A percentile compares a stretch with the other conserved stretches of the same genome.
Evolutionary conservation across 92 coral and sea anemone species (phyloP).

Genomic region (Hydrozoanthus gracilis): DNA sequence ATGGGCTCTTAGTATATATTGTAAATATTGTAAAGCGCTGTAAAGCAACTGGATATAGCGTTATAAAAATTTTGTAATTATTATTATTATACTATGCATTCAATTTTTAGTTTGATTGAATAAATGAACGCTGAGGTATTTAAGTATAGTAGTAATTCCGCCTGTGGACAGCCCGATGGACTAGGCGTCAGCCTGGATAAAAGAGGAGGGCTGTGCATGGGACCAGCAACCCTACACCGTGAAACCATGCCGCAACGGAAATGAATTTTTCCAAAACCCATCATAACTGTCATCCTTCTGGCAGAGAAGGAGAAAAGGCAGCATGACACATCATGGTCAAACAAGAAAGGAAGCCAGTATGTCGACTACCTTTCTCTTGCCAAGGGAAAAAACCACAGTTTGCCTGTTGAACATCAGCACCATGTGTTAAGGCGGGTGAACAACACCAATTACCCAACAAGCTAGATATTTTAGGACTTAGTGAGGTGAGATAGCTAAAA

Average conservation of each 20-base stretch:
- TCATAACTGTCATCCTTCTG: background rate
- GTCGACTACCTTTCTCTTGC: background rate
- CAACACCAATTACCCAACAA: background rate
- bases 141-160: background rate
- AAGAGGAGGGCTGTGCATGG: background rate
- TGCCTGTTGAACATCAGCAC: background rate
- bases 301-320: background rate
- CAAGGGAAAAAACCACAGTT: background rate
- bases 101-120: too few species aligned
- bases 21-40: too few species aligned
- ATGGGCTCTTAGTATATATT: too few species aligned
- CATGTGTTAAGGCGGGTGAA: background rate
- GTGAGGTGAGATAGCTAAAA: constrained; percentile 18
- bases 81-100: too few species aligned
- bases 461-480: background rate
- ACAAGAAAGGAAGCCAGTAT: background rate
- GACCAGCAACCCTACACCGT: background rate
- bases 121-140: too few species aligned
- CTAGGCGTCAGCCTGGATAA: background rate
- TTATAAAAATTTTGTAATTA: too few species aligned
- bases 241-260: background rate
- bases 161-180: background rate
- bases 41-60: too few species aligned
- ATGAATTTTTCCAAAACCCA: background rate
- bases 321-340: background rate